Evolutionary conservation across 2,113 vertebrate genomes (phyloP).

Genomic region (Promerops cafer): DNA sequence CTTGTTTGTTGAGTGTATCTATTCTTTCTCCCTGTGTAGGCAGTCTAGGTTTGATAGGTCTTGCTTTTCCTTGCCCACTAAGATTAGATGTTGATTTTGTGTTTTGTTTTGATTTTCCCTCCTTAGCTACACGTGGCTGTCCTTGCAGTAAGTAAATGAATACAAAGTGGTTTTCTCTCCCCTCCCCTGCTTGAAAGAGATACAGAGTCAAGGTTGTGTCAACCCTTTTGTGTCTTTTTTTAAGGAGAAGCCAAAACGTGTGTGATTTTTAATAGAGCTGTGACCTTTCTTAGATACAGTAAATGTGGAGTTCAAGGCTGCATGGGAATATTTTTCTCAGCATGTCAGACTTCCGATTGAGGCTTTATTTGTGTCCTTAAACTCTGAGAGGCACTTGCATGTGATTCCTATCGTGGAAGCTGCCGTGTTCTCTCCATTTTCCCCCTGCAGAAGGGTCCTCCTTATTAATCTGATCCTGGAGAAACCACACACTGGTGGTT

Average conservation of each 20-base stretch:
- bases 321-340: background rate
- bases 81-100: background rate
- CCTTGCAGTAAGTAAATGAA: slow-evolving; percentile 71
- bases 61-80: background rate
- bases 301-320: background rate
- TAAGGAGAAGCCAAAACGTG: background rate
- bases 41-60: background rate
- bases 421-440: background rate
- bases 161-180: background rate
- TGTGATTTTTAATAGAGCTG: background rate
- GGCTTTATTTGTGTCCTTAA: background rate
- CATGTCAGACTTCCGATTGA: background rate
- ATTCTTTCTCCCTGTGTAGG: background rate
- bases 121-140: slow-evolving; percentile 69
- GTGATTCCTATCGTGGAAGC: background rate
- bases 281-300: background rate
- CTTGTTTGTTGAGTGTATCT: background rate
- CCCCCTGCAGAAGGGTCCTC: background rate
- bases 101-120: background rate
- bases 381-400: background rate
- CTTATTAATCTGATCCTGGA: background rate
- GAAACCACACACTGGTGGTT: background rate
- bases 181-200: background rate
- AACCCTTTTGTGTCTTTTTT: background rate
- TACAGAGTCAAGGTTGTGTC: background rate